Conservation (phyloP, 2,888 invertebrate species). For the Hypolimnas misippus region DNA sequence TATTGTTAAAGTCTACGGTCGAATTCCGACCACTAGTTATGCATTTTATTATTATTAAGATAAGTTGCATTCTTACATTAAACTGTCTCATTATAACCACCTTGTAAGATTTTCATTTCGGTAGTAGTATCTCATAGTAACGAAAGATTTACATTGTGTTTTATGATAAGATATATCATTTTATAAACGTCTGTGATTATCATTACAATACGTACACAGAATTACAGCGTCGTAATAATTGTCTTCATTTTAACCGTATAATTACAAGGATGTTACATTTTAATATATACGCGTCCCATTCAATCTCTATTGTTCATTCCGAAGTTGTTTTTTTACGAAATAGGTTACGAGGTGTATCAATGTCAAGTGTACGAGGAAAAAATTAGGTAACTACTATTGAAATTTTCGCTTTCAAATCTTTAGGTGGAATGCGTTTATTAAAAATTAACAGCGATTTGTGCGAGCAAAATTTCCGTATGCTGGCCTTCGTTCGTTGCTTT, state of each 20-base stretch:
- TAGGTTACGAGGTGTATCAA: slow-evolving; percentile 55
- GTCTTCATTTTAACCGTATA: background rate
- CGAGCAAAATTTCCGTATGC: slow-evolving; percentile 35
- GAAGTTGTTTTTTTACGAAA: slow-evolving; percentile 59
- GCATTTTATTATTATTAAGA: no score
- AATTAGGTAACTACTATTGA: slow-evolving; percentile 36
- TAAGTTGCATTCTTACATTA: no score
- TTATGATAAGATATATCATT: no score
- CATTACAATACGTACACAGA: no score
- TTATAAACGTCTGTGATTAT: no score
- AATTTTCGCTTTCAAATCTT: slow-evolving; percentile 17
- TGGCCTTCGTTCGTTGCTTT: slow-evolving; percentile 38
- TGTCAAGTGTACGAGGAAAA: slow-evolving; percentile 76
- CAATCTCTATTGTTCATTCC: slow-evolving; percentile 48
- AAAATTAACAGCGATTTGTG: slow-evolving; percentile 37
- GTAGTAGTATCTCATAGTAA: no score
- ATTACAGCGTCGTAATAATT: no score
- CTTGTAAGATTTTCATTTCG: no score
- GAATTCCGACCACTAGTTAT: no score
- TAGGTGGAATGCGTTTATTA: slow-evolving; percentile 20
- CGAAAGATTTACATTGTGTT: no score
- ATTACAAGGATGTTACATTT: slow-evolving; percentile 7
- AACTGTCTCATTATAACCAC: no score
- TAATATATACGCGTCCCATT: slow-evolving; percentile 31
- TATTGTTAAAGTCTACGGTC: no score